Evolutionary conservation across 2,797 vertebrate species (phyloP), one percentile per base, ranked within the genome.

Genomic region (Pipistrellus pipistrellus): DNA sequence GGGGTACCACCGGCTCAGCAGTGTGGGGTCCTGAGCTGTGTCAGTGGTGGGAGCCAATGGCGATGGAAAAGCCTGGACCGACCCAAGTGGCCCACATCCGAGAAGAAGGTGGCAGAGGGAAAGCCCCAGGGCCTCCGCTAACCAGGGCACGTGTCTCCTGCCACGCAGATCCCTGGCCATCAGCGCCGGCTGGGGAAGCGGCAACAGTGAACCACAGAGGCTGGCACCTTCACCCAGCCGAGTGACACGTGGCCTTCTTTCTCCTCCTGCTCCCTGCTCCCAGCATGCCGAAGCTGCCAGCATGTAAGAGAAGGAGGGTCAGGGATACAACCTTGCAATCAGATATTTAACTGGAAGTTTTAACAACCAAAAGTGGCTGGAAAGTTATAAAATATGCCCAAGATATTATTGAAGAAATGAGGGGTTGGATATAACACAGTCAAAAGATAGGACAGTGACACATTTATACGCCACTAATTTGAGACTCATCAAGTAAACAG

Each of bases 371-470:
- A 71, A 32, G 25, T 66, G 71, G 32, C 71, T 91, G 64, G 55
- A 27, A 88, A 69, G 41, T n/a, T 88, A 85, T 53, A 68, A 91
- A 38, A 62, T 38, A 25, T 32, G 12, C 44, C 41, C 78, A 38
- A 80, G 46, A 81, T 92, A 85, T 62, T 32, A 81, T 15, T 30
- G 48, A 92, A n/a, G 25, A 88, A 77, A 62, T 55, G 17, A 76
- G 25, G 12, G 9, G 6, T 41, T 64, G 64, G 20, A 21, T 35
- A 32, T 44, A 84, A 80, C 10, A 88, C 12, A 7, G 35, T 32
- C 38, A 25, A 75, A 85, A 83, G 48, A 13, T 44, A 46, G 57
- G 90, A 59, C 30, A 14, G n/a, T 44, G 35, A 25, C 27, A n/a
- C 30, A n/a, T 84, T 91, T 66, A 85, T 30, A 44, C 20, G 9